phyloP scores from a whole-genome alignment of 1,140 invertebrate species.

The Eupeodes corollae region DNA sequence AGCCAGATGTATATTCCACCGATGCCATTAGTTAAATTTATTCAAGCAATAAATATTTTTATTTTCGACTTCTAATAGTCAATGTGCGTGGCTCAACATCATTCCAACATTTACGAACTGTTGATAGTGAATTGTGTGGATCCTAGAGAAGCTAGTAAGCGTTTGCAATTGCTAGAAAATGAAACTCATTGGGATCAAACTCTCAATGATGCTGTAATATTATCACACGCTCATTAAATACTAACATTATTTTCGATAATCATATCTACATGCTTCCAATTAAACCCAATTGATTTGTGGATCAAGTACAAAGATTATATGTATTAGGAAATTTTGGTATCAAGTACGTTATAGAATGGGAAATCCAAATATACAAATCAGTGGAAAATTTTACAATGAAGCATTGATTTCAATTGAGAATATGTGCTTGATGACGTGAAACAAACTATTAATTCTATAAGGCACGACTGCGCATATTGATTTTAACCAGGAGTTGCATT shows the following conservation, averaged over 20 bases:
- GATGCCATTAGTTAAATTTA: constrained; percentile 30
- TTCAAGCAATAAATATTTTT: constrained; percentile 12
- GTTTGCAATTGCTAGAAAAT: constrained; percentile 18
- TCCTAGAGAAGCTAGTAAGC: constrained; percentile 9
- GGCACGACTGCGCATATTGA: no score
- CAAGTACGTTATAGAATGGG: constrained; percentile 1
- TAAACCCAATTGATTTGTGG: no score
- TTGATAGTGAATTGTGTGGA: constrained; percentile 3
- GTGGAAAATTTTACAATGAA: no score
- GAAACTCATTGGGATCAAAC: constrained; percentile 4
- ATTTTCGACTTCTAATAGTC: no score
- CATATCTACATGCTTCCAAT: no score
- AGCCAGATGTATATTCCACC: not conserved
- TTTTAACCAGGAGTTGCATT: no score
- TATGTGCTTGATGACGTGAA: not conserved
- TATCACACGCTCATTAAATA: constrained; percentile 7
- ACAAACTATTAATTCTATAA: no score
- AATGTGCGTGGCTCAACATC: constrained; percentile 19
- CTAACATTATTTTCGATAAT: constrained; percentile 7
- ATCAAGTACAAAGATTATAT: not conserved
- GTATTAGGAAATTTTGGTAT: not conserved
- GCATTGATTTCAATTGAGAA: not conserved
- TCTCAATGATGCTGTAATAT: constrained; percentile 17
- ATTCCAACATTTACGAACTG: constrained; percentile 18
- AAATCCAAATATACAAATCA: constrained; percentile 12